Conservation (phyloP, 2,797 vertebrate genomes). For the Aythya fuligula region DNA sequence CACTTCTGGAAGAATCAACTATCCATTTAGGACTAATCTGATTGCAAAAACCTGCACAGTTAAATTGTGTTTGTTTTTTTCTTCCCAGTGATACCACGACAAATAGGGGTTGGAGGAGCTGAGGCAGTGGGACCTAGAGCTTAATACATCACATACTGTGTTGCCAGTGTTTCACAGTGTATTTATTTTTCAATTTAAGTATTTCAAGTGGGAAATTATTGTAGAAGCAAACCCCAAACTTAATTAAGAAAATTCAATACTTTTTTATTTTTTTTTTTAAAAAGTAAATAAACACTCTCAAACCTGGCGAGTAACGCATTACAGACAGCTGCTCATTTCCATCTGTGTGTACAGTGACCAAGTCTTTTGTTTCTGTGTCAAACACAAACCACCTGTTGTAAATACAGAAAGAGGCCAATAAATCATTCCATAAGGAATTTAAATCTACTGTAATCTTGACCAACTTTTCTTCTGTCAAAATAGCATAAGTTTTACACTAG, state of each 20-base stretch:
- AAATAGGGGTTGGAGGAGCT: neutral
- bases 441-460: neutral
- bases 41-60: neutral
- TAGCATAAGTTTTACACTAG: conserved; percentile 2
- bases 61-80: neutral
- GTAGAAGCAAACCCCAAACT: neutral
- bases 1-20: neutral
- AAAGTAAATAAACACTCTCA: neutral
- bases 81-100: neutral
- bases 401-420: conserved; percentile 55
- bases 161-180: neutral
- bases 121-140: neutral
- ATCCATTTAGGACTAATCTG: neutral
- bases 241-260: neutral
- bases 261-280: neutral
- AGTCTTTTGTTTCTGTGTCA: conserved; percentile 95
- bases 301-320: conserved; percentile 94
- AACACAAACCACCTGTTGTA: conserved; percentile 95
- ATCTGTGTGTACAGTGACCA: conserved; percentile 97
- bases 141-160: neutral
- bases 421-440: conserved; percentile 13
- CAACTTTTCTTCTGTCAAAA: conserved; percentile 21
- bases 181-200: neutral
- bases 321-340: conserved; percentile 97
- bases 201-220: neutral